phyloP scores from a whole-genome alignment of 2,113 vertebrate genomes.

The Synodontis membranacea region DNA sequence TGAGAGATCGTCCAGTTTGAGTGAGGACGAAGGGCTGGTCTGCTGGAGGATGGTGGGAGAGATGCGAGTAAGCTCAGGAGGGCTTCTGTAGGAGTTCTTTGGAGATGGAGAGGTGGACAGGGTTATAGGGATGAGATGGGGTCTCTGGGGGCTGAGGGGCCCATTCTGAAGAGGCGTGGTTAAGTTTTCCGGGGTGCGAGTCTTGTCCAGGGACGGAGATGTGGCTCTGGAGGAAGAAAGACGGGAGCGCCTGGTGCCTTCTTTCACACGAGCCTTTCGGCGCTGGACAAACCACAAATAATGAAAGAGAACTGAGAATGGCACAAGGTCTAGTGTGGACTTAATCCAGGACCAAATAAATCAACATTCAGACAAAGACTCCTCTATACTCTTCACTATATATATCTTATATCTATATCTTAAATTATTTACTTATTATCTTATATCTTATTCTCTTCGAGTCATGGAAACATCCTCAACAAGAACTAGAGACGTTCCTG shows the following conservation, averaged over 20 bases:
- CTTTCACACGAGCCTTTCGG: not conserved
- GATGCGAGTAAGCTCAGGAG: slow-evolving; percentile 25
- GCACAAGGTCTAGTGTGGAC: not conserved
- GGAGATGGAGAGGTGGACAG: slow-evolving; percentile 38
- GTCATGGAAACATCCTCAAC: not conserved
- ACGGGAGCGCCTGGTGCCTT: not conserved
- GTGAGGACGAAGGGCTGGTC: slow-evolving; percentile 18
- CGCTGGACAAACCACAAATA: not conserved
- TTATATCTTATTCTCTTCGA: not conserved
- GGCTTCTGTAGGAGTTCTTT: slow-evolving; percentile 34
- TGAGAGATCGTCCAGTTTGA: slow-evolving; percentile 32
- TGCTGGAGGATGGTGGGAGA: not conserved
- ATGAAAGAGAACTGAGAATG: not conserved
- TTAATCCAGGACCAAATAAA: not conserved
- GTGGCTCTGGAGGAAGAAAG: slow-evolving; percentile 12
- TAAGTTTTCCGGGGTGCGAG: not conserved
- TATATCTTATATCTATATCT: not conserved
- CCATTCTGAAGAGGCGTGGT: not conserved
- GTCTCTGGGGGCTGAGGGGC: slow-evolving; percentile 1
- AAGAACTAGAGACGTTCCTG: not conserved
- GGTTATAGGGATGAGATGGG: not conserved
- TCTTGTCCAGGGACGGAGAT: not conserved
- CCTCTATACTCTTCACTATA: not conserved
- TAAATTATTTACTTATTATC: not conserved
- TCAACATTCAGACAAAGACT: not conserved